phyloP scores from a whole-genome alignment of 2,797 vertebrate genomes.

The Orestias chungarensis region DNA sequence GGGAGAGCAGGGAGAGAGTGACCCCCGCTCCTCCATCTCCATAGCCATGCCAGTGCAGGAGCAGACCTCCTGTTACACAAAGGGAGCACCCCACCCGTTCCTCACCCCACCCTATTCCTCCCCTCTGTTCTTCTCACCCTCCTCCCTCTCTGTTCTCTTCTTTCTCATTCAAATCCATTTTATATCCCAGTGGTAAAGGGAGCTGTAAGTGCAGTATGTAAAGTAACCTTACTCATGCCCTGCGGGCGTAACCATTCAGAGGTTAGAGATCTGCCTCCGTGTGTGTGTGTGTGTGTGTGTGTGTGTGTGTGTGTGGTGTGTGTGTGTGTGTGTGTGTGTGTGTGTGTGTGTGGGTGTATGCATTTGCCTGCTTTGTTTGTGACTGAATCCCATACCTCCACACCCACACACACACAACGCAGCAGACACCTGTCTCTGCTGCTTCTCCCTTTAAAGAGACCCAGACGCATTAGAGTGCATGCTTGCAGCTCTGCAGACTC shows the following conservation, averaged over 20 bases:
- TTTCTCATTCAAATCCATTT: conserved; percentile 93
- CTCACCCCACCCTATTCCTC: conserved; percentile 31
- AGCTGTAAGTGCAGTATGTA: conserved; percentile 86
- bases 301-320: conserved; percentile 33
- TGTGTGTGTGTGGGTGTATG: conserved; percentile 22
- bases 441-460: conserved; percentile 35
- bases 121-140: conserved; percentile 20
- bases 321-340: conserved; percentile 54
- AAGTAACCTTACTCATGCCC: conserved; percentile 80
- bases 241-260: conserved; percentile 64
- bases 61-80: conserved; percentile 82
- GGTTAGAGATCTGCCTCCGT: conserved; percentile 60
- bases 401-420: conserved; percentile 36
- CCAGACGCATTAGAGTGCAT: conserved; percentile 14
- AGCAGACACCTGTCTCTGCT: conserved; percentile 68
- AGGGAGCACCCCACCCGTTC: conserved; percentile 55
- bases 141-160: conserved; percentile 72
- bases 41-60: conserved; percentile 83
- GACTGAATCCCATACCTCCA: conserved; percentile 61
- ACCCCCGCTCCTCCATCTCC: conserved; percentile 81
- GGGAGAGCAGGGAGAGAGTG: conserved; percentile 66
- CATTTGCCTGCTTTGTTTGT: conserved; percentile 63
- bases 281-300: conserved; percentile 44
- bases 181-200: conserved; percentile 87
- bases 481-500: conserved; percentile 9